Base-by-base conservation (phyloP, 2,888 invertebrate species). In the Pseudoips prasinana region DNA sequence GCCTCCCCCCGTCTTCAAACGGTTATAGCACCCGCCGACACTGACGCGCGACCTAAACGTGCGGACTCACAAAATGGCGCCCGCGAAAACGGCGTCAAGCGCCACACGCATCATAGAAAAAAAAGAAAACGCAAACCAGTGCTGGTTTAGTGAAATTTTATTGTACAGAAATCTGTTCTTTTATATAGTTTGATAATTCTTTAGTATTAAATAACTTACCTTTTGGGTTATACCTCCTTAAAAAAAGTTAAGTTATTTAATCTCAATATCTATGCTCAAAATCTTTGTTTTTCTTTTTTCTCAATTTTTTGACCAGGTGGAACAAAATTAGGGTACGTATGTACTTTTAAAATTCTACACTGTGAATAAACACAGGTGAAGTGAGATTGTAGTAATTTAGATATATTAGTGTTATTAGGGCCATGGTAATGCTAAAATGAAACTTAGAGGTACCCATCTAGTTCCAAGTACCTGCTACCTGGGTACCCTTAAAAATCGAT, bases 1-100 rank as follows among this genome's bases (percentile, higher is more conserved):
- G 73, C 76, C 78, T 26, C 82, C 84, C 46, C 78, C 78, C 49
- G 65, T 69, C 35, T 74, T 73, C 78, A 81, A 83, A 64, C 81
- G 83, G 71, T 88, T 89, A 85, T 87, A 88, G 86, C 89, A 88
- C 70, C 77, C 61, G 64, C 69, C 48, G 24, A 59, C 53, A 48
- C 58, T 58, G 55, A 57, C 39, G 51, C 57, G 36, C 20, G 34
- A 25, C 47, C 24, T 36, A 33, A 37, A 46, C 36, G 51, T 56
- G 40, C 58, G 42, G 50, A 45, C 49, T 46, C 51, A 37, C 25
- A 40, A 28, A 20, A 20, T 20, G 48, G 41, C 57, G 52, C 43
- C 42, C 61, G 49, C 35, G 60, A 51, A 14, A 14, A 14, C 39
- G 47, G 45, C 52, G 40, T 52, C 33, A 67, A 45, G 47, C 66